Evolutionary conservation across 2,113 vertebrate species (phyloP).

Genomic region (Channa argus): DNA sequence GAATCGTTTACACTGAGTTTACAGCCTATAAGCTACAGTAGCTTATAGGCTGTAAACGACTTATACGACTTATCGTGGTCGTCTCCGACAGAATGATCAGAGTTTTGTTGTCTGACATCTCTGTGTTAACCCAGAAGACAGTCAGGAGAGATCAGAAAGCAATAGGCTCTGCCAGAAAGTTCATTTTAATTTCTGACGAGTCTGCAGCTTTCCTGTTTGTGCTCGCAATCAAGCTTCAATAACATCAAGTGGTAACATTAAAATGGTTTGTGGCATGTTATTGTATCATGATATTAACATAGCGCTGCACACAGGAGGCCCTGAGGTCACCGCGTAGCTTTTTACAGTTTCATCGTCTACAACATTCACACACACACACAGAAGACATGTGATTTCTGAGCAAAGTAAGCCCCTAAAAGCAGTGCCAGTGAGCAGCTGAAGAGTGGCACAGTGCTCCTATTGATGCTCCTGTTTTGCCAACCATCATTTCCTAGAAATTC

Average conservation of each 20-base stretch:
- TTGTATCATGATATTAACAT: constrained; percentile 10
- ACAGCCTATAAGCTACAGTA: neutral
- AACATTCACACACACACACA: constrained; percentile 8
- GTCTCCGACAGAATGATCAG: constrained; percentile 30
- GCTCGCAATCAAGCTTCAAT: constrained; percentile 27
- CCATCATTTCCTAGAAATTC: constrained; percentile 59
- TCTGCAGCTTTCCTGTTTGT: constrained; percentile 42
- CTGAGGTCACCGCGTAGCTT: neutral
- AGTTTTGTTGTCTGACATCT: constrained; percentile 61
- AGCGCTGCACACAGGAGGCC: constrained; percentile 8
- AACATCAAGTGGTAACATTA: neutral
- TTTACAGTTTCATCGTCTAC: neutral
- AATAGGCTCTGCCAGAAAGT: constrained; percentile 37
- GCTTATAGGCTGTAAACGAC: neutral
- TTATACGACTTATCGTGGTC: neutral
- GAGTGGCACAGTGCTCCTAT: constrained; percentile 2
- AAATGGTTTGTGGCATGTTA: constrained; percentile 36
- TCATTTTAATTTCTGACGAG: constrained; percentile 40
- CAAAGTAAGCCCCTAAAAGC: constrained; percentile 3
- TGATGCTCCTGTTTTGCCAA: constrained; percentile 53
- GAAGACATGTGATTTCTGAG: constrained; percentile 37
- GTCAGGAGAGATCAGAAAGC: constrained; percentile 58
- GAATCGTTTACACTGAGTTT: neutral
- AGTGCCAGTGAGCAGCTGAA: neutral
- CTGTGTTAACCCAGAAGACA: constrained; percentile 55